Evolutionary conservation across 2,113 vertebrate genomes (phyloP).

Genomic region (Plectropomus leopardus): DNA sequence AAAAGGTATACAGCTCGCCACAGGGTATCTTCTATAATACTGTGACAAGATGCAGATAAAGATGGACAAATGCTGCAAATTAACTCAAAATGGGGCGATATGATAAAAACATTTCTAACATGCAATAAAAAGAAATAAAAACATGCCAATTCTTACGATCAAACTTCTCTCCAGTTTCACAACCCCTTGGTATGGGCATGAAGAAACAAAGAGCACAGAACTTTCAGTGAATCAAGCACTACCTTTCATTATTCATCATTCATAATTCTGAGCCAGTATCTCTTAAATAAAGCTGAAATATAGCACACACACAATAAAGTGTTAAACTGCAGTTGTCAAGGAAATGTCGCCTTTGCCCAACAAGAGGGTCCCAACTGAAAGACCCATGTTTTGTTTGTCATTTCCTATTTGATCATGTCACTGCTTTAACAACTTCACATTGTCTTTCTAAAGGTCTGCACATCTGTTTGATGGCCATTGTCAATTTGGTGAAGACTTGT

Average conservation of each 20-base stretch:
- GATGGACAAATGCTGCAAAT: conserved; percentile 19
- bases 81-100: conserved; percentile 4
- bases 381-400: conserved; percentile 13
- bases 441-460: conserved; percentile 27
- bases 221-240: conserved; percentile 34
- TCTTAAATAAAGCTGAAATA: conserved; percentile 2
- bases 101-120: conserved; percentile 44
- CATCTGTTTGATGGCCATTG: conserved; percentile 61
- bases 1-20: conserved; percentile 9
- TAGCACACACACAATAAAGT: not conserved
- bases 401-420: conserved; percentile 59
- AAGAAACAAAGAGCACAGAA: conserved; percentile 51
- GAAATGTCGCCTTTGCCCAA: conserved; percentile 24
- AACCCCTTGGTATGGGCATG: conserved; percentile 60
- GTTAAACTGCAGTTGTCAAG: not conserved
- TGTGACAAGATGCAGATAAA: conserved; percentile 32
- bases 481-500: conserved; percentile 29
- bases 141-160: conserved; percentile 79
- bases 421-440: conserved; percentile 63
- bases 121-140: conserved; percentile 56
- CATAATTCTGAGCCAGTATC: conserved; percentile 10
- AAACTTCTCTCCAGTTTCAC: conserved; percentile 54
- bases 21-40: conserved; percentile 13
- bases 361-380: conserved; percentile 34
- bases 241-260: not conserved